Base-by-base conservation (phyloP, 2,797 vertebrate genomes). In the Coluber constrictor region DNA sequence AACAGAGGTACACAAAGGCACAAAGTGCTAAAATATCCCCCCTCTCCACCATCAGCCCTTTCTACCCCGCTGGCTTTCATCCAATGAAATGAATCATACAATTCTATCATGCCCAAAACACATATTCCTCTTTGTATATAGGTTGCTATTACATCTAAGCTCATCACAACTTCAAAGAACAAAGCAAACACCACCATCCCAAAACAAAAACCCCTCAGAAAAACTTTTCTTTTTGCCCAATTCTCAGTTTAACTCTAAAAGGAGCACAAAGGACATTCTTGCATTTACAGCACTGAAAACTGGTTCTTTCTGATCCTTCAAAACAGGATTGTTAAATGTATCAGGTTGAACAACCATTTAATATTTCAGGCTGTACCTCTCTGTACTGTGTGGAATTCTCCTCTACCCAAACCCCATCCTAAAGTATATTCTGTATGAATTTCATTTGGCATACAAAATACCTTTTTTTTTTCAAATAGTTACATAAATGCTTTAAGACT, bases 311-410 rank as follows among this genome's bases (percentile, higher is more conserved):
- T 83, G 70, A 37, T 83, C 20, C 18, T 74, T 74, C 70, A 74
- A 20, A 83, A 25, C 37, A 43, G 9, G 37, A 10, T 25, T 47
- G 4, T 83, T 83, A 47, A 83, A 25, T 83, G 37, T 83, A 83
- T 83, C 20, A 5, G 37, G 10, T 11, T 83, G 20, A 83, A 25
- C 37, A 23, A 11, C 20, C 74, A 12, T 47, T 83, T 86, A 66
- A 89, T 91, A 91, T 66, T 90, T 54, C 79, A 55, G 8, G 5
- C 55, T 93, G 95, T 94, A 92, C 87, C 92, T 51, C 27, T 4
- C 0, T 18, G 47, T 27, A 56, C 0, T 29, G 27, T 27, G 54
- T 18, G 56, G 88, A 1, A 93, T 87, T 4, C 0, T 18, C 2
- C 92, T 1, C 93, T 88, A 23, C 3, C 37, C 20, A 83, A 47